Percentiles rank a stretch among this genome's conserved stretches.
These are phyloP conservation scores for Schizotus pectinicornis DNA, from an alignment of 2,888 invertebrate species.

Conservation along the genomic window DNA sequence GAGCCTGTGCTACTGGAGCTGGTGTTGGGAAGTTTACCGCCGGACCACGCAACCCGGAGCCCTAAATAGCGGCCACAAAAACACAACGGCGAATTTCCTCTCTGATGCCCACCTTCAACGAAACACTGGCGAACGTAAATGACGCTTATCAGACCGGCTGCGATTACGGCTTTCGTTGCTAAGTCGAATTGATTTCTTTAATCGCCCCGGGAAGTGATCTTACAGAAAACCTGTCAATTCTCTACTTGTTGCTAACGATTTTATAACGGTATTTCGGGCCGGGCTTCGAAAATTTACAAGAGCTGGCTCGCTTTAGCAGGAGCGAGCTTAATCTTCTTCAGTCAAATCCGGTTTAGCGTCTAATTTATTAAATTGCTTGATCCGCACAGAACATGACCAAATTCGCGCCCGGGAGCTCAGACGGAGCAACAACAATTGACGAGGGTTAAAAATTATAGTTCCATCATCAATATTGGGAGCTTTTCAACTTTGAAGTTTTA, in stretches of 20 bases:
- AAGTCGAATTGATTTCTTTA: not conserved
- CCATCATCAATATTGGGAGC: too few relatives aligned
- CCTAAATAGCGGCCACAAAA: constrained; percentile 12
- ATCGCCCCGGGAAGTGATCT: too few relatives aligned
- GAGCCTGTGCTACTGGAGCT: not conserved
- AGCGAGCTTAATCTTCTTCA: not conserved
- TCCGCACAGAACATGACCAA: too few relatives aligned
- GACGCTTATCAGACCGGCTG: constrained; percentile 19
- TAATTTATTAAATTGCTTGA: too few relatives aligned
- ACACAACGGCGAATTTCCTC: constrained; percentile 6
- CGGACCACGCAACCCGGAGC: not conserved
- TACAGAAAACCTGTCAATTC: too few relatives aligned
- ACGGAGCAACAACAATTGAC: too few relatives aligned
- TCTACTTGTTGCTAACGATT: not conserved
- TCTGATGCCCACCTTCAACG: constrained; percentile 7
- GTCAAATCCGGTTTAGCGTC: too few relatives aligned
- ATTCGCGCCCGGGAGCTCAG: too few relatives aligned
- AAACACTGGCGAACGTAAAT: constrained; percentile 18
- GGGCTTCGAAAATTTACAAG: not conserved
- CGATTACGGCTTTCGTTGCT: constrained; percentile 19
- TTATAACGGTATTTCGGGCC: not conserved
- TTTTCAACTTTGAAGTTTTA: too few relatives aligned
- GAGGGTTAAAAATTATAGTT: too few relatives aligned
- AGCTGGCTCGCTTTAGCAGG: constrained; percentile 7
- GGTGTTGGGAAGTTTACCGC: not conserved